phyloP scores from a whole-genome alignment of 2,113 vertebrate species.

The Rhabdomys dilectus region DNA sequence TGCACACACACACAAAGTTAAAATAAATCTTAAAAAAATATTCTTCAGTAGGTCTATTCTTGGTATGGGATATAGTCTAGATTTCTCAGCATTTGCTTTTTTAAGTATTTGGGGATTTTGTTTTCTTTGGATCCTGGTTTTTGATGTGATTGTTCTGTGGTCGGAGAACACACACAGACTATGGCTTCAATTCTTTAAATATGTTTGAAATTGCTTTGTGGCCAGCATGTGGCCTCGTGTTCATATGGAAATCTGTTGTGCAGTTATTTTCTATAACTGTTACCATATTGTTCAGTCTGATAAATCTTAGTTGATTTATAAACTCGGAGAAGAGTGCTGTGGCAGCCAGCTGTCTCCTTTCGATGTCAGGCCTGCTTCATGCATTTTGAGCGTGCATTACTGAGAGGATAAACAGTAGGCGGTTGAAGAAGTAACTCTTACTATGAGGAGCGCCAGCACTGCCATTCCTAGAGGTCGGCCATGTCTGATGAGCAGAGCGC shows the following conservation, averaged over 20 bases:
- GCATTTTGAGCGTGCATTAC: background rate
- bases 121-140: background rate
- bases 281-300: background rate
- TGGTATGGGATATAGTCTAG: background rate
- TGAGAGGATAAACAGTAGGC: background rate
- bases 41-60: background rate
- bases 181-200: conserved; percentile 4
- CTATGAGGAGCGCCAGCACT: background rate
- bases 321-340: background rate
- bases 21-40: background rate
- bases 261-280: background rate
- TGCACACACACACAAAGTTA: background rate
- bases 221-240: background rate
- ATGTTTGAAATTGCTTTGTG: background rate
- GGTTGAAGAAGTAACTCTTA: background rate
- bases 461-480: background rate
- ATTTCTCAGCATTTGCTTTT: conserved; percentile 21
- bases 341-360: background rate
- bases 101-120: conserved; percentile 26
- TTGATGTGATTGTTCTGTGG: background rate
- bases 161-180: background rate
- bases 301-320: background rate
- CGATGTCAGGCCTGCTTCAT: background rate
- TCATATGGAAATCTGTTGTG: background rate
- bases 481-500: background rate